Base-by-base conservation (phyloP, 2,113 vertebrate genomes). In the Phalacrocorax pelagicus region DNA sequence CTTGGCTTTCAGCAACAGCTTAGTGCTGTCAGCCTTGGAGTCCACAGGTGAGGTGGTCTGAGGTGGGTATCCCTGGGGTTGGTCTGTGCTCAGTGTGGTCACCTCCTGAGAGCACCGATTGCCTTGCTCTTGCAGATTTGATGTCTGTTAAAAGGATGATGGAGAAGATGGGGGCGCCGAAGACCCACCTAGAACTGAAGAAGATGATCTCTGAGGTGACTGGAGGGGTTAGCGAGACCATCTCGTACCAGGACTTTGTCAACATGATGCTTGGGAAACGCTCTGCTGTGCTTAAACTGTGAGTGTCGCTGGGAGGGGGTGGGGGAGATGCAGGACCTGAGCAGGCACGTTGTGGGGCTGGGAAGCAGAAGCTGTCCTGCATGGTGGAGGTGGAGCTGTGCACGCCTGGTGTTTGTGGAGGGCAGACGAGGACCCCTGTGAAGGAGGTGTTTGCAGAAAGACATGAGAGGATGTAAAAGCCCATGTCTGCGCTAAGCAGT, bases 101-200 rank as follows among this genome's bases (percentile, higher is more conserved):
- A 30, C 47, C 13, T 44, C 40, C 22, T 5, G 3, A 40, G 36
- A 84, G 72, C 67, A 74, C 34, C 0, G 0, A 9, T 26, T 54
- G 26, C 54, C 22, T 84, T 90, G 55, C 72, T 82, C 66, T 63
- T 66, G 71, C 96, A 99, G 99, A 99, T 88, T 92, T 99, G 96
- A 99, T 99, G 99, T 99, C 99, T 36, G 98, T 99, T 87, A 99
- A 99, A 97, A 98, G 98, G 95, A 99, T 99, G 99, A 99, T 99
- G 99, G 99, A 99, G 98, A 99, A 99, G 94, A 94, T 99, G 32
- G 99, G 99, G 15, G 99, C 99, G 22, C 99, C 99, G 0, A 99
- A 99, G 97, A 99, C 99, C 36, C 99, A 99, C 96, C 95, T 99
- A 72, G 99, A 99, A 97, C 98, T 99, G 97, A 99, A 99, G 96